Evolutionary conservation across 2,797 vertebrate species (phyloP).

Genomic region (Notolabrus celidotus): DNA sequence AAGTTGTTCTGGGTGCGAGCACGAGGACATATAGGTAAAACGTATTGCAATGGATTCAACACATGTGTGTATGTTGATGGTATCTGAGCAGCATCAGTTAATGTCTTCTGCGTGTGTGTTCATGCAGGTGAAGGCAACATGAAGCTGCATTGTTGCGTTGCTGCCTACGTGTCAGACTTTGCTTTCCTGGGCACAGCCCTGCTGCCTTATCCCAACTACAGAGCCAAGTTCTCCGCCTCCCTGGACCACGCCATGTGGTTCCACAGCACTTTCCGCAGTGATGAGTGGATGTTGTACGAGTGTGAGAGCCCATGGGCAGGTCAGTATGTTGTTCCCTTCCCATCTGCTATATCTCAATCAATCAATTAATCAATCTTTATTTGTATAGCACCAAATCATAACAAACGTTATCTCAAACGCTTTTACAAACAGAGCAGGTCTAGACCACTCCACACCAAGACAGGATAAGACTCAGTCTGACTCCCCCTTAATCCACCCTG

Average conservation of each 20-base stretch:
- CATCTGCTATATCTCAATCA: too few relatives aligned
- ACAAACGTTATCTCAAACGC: too few relatives aligned
- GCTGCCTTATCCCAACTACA: constrained; percentile 84
- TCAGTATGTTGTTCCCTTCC: constrained; percentile 52
- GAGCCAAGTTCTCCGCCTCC: constrained; percentile 85
- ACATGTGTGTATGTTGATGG: too few relatives aligned
- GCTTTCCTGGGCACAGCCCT: constrained; percentile 89
- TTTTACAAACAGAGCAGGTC: too few relatives aligned
- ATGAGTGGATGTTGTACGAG: constrained; percentile 98
- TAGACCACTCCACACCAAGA: too few relatives aligned
- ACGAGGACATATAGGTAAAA: constrained; percentile 91
- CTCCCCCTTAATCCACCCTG: too few relatives aligned
- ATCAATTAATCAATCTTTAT: rapidly evolving
- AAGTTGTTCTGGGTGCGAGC: constrained; percentile 95
- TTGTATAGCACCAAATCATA: too few relatives aligned
- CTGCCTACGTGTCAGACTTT: constrained; percentile 94
- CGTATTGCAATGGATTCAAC: too few relatives aligned
- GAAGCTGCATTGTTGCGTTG: constrained; percentile 96
- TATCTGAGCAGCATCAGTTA: too few relatives aligned
- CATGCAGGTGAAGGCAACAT: constrained; percentile 91
- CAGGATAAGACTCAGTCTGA: too few relatives aligned
- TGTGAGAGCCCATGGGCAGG: constrained; percentile 97
- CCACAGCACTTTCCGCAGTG: constrained; percentile 91
- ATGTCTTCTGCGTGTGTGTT: constrained; percentile 14
- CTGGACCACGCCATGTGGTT: constrained; percentile 99